Evolutionary conservation across 2,113 vertebrate species (phyloP), one percentile per base, ranked within the genome.

Genomic region (Gambusia affinis): DNA sequence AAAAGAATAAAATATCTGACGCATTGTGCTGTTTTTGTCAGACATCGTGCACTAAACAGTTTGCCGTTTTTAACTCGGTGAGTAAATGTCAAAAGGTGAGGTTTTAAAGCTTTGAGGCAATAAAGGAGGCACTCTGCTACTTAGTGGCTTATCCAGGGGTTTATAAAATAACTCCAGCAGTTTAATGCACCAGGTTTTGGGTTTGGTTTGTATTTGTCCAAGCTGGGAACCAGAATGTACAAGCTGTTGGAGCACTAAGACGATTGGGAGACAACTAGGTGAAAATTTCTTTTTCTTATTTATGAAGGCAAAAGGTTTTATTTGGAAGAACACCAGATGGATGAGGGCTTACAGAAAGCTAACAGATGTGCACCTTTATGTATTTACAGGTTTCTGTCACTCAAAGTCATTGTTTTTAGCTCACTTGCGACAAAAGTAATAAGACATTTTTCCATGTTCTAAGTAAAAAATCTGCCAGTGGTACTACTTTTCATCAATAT

Each of bases 141-240:
- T 82, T 60, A 73, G 54, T 12, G 27, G 42, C 28, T 60, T 4
- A 22, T 79, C 75, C 75, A 1, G 7, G 35, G 78, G 47, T 79
- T 28, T 60, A 80, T 3, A 47, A 27, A 37, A 37, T 11, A 37
- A 22, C 1, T 66, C 60, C 70, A 61, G 73, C 61, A 15, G 65
- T 8, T 78, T 83, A 80, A 81, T 75, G 82, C 73, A 62, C 0
- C 62, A 72, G 82, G 63, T 88, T 86, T 63, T 0, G 0, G 72
- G 83, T 81, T 88, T 81, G 78, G 51, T 65, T 72, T n/a, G 65
- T n/a, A 30, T 85, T 68, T 8, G 31, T 67, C 79, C 75, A 81
- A 70, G 65, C 68, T 10, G 64, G 28, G 14, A 0, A 1, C 39
- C 54, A 42, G 67, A 76, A 81, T 77, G 77, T 71, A 85, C 44